Evolutionary conservation across 2,113 vertebrate species (phyloP).

Genomic region (Polypterus bichir): DNA sequence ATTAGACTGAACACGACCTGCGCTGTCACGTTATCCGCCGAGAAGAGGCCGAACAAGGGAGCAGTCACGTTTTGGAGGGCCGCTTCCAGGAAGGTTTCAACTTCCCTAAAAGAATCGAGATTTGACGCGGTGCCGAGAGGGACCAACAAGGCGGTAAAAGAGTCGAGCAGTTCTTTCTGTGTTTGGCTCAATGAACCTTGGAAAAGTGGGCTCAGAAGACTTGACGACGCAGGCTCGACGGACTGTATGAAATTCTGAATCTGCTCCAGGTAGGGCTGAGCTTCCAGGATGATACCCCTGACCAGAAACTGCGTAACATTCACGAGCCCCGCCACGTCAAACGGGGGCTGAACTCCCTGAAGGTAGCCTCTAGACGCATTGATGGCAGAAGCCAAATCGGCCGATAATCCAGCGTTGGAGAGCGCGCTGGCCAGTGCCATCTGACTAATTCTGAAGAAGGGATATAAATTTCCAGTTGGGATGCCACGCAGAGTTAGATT

Average conservation of each 20-base stretch:
- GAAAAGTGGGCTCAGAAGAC: background rate
- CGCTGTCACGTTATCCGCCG: too few relatives aligned
- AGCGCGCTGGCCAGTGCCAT: slow-evolving; percentile 30
- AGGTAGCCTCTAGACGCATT: slow-evolving; percentile 27
- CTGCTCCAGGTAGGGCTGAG: background rate
- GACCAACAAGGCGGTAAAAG: background rate
- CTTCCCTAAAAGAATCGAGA: background rate
- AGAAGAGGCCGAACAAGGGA: too few relatives aligned
- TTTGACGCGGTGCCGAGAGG: background rate
- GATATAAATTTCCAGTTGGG: slow-evolving; percentile 24
- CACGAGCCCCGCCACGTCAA: slow-evolving; percentile 29
- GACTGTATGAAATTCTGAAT: background rate
- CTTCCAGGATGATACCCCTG: background rate
- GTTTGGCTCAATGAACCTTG: background rate
- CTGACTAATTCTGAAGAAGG: slow-evolving; percentile 30
- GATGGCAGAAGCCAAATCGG: slow-evolving; percentile 15
- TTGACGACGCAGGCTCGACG: background rate
- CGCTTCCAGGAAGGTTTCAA: background rate
- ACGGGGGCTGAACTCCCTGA: slow-evolving; percentile 25
- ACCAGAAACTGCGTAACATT: background rate
- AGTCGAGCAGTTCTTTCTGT: background rate
- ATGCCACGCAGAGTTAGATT: slow-evolving; percentile 33
- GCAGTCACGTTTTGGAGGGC: too few relatives aligned
- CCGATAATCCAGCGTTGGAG: slow-evolving; percentile 29
- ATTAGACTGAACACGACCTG: too few relatives aligned